A percentile compares a stretch with the other conserved stretches of the same genome.
phyloP scores from a whole-genome alignment of 2,888 invertebrate species.

The Scotopteryx bipunctaria region DNA sequence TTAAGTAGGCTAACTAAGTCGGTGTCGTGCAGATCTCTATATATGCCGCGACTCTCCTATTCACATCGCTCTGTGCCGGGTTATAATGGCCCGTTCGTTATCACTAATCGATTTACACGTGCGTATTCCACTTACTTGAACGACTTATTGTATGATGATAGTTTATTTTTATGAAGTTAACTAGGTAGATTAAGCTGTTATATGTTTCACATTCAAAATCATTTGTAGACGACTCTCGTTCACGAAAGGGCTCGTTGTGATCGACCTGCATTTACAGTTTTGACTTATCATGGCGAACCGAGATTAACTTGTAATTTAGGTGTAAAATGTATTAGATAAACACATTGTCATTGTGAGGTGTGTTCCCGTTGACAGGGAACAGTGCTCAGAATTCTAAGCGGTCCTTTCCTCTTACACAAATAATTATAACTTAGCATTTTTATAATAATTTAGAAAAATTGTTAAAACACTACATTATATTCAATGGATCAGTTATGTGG shows the following conservation, averaged over 20 bases:
- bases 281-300: conserved; percentile 72
- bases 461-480: conserved; percentile 72
- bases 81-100: conserved; percentile 23
- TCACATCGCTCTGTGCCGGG: conserved; percentile 67
- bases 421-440: conserved; percentile 83
- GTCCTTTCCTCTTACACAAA: conserved; percentile 79
- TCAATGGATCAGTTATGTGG: conserved; percentile 69
- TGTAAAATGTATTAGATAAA: conserved; percentile 78
- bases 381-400: conserved; percentile 72
- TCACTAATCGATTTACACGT: conserved; percentile 53
- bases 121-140: conserved; percentile 69
- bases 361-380: conserved; percentile 65
- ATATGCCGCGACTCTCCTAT: conserved; percentile 50
- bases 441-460: conserved; percentile 82
- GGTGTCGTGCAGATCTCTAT: neutral
- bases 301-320: conserved; percentile 79
- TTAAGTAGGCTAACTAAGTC: conserved; percentile 40
- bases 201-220: conserved; percentile 73
- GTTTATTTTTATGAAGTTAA: conserved; percentile 81
- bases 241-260: conserved; percentile 65
- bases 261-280: conserved; percentile 77
- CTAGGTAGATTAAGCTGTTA: conserved; percentile 82
- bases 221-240: conserved; percentile 62
- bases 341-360: conserved; percentile 72
- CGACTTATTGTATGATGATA: conserved; percentile 78